Evolutionary conservation across 2,797 vertebrate species (phyloP), one percentile per base, ranked within the genome.

Genomic region (Sebastes hopkinsi): DNA sequence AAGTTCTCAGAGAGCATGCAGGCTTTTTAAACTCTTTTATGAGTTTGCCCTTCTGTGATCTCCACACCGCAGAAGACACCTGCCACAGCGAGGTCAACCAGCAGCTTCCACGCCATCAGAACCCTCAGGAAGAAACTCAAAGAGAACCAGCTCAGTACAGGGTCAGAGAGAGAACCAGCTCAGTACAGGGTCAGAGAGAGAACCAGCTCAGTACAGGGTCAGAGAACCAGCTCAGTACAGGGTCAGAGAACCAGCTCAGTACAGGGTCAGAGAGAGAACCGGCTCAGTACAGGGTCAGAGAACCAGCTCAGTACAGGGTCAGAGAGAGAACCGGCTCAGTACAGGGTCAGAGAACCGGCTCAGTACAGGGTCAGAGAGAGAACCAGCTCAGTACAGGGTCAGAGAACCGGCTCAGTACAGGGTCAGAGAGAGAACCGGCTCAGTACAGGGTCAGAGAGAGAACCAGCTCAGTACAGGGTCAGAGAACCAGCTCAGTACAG

Each of bases 71-170:
- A 65, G 76, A 77, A 81, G 87, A 80, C 77, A 79, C 72, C 87
- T 91, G 90, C 81, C 84, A 62, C 76, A 5, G 68, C 8, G 81
- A 83, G 89, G 88, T 92, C 89, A 72, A 50, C 78, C 77, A 23
- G 60, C 67, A 75, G 72, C 78, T 59, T 65, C 75, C 85, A 87
- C 29, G 83, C 83, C 84, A 88, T 83, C 70, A 86, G 76, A 89
- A 87, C 82, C 85, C 67, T 89, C 55, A 34, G 83, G 89, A 87
- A 87, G 82, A 88, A 92, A 87, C 83, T 86, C 67, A 73, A 90
- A 80, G 76, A 55, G 80, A 34, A 34, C 32, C 32, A 14, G 12
- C 55, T 7, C 6, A 4, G 56, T 14, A 58, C 56, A 0, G 23
- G 55, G 14, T 27, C 55, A 14, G 6, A 58, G 12, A 8, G 55